phyloP scores from a whole-genome alignment of 2,888 invertebrate genomes.

The Drosophila leonis region DNA sequence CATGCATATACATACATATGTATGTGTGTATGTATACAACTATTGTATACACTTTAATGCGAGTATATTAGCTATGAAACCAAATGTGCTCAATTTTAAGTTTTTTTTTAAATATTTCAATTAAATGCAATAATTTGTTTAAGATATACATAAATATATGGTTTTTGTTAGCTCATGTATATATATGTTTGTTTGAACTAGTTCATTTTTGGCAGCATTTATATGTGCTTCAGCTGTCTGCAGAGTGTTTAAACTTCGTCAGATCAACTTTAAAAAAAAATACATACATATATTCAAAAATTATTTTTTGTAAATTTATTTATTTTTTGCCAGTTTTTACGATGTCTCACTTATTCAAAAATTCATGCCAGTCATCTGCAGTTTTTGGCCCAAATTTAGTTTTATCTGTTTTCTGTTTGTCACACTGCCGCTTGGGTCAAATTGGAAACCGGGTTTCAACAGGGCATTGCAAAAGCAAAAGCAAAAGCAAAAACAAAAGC shows the following conservation, averaged over 20 bases:
- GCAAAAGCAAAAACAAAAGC: conserved; percentile 4
- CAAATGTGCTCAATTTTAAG: background rate
- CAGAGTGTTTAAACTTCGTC: conserved; percentile 1
- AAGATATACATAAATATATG: background rate
- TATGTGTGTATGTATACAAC: conserved; percentile 29
- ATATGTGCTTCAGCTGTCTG: background rate
- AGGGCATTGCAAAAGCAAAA: conserved; percentile 60
- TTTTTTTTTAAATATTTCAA: background rate
- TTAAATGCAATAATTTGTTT: background rate
- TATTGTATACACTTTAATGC: background rate
- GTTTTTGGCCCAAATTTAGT: conserved; percentile 61
- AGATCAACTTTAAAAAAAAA: background rate
- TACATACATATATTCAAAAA: background rate
- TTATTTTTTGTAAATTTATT: background rate
- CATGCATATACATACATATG: no score
- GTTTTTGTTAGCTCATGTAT: background rate
- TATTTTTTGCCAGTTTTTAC: conserved; percentile 24
- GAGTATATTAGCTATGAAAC: background rate
- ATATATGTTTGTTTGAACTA: background rate
- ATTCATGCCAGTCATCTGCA: conserved; percentile 69
- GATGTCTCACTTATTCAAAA: conserved; percentile 60
- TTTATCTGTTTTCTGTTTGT: conserved; percentile 43
- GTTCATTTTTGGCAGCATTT: background rate
- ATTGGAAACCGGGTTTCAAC: conserved; percentile 58
- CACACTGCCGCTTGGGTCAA: conserved; percentile 41